A percentile compares a stretch with the other conserved stretches of the same genome.
These are phyloP conservation scores for Lynx canadensis DNA, from an alignment of 2,113 vertebrate genomes.

Conservation along the genomic window DNA sequence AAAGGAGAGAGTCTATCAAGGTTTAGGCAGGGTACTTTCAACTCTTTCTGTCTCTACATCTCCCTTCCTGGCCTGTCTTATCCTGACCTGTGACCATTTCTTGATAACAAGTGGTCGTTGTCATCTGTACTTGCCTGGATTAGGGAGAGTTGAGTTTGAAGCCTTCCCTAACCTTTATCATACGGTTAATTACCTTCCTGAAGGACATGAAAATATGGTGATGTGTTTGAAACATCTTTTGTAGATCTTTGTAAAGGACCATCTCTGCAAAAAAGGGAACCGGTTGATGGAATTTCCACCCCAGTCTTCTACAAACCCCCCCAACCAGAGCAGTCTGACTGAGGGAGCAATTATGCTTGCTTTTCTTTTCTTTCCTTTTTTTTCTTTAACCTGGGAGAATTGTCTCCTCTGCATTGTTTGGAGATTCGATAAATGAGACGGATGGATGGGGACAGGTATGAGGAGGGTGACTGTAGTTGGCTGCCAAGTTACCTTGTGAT, in stretches of 20 bases:
- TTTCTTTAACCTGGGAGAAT: background rate
- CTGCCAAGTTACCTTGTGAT: constrained; percentile 64
- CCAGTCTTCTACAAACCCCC: background rate
- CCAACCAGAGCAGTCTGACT: background rate
- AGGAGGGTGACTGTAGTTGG: constrained; percentile 41
- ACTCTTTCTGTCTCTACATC: fast-evolving
- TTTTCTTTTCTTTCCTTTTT: background rate
- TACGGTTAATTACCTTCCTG: background rate
- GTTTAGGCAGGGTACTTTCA: background rate
- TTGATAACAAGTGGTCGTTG: fast-evolving
- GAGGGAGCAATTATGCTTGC: background rate
- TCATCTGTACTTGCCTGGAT: background rate
- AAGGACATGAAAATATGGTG: background rate
- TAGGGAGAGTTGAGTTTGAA: background rate
- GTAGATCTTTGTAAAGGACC: background rate
- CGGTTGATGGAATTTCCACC: background rate
- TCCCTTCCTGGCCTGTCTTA: background rate
- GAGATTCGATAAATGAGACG: constrained; percentile 69
- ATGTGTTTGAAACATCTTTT: background rate
- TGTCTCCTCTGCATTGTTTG: constrained; percentile 12
- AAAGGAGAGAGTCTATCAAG: background rate
- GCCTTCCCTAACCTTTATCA: background rate
- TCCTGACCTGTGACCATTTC: background rate
- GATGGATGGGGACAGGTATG: constrained; percentile 62
- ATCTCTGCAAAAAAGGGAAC: background rate